These are phyloP conservation scores for Lepus americanus DNA, from an alignment of 2,113 vertebrate genomes.

Conservation along the genomic window DNA sequence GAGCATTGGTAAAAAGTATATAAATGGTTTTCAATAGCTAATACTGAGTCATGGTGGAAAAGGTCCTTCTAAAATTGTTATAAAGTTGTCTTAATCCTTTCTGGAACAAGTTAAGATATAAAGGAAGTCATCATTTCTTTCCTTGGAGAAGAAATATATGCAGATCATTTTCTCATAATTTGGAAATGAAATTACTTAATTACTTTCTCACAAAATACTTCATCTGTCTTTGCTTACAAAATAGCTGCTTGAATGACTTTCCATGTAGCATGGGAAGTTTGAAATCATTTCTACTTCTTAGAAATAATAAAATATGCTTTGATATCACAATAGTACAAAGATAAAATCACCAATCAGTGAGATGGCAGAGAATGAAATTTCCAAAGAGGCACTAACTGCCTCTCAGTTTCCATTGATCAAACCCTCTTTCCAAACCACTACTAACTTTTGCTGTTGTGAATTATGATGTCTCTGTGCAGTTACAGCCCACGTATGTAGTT, in stretches of 20 bases:
- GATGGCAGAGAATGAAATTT: background rate
- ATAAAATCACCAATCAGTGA: background rate
- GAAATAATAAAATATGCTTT: background rate
- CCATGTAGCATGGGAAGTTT: background rate
- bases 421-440: background rate
- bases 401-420: background rate
- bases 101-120: slow-evolving; percentile 40
- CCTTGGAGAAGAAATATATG: background rate
- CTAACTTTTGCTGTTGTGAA: background rate
- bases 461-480: fast-evolving
- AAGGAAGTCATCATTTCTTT: slow-evolving; percentile 29
- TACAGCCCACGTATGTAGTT: too few species aligned
- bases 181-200: background rate
- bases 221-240: slow-evolving; percentile 55
- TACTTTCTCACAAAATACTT: slow-evolving; percentile 14
- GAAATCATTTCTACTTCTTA: slow-evolving; percentile 31
- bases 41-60: background rate
- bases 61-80: slow-evolving; percentile 43
- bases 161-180: slow-evolving; percentile 29
- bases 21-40: slow-evolving; percentile 57
- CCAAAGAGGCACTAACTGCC: background rate
- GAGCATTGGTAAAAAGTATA: background rate
- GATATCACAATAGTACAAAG: background rate
- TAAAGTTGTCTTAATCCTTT: background rate
- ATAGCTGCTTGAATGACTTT: background rate